Conservation (phyloP, 2,888 invertebrate genomes). For the Drosophila neutralis region DNA sequence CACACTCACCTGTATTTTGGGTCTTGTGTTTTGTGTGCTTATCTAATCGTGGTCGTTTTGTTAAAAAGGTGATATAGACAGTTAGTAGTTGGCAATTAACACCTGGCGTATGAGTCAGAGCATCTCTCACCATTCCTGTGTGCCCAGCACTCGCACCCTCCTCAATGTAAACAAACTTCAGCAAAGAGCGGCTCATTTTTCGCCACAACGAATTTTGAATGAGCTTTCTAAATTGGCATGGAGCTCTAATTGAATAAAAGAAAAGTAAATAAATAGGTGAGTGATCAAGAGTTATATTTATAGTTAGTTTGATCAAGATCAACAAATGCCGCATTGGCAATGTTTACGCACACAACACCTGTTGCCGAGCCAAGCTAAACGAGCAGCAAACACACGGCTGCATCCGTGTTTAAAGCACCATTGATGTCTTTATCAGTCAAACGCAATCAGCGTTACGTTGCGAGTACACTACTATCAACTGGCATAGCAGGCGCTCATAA, state of each 20-base stretch:
- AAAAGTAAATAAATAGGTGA: not conserved
- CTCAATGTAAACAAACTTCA: constrained; percentile 70
- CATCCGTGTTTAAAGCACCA: constrained; percentile 21
- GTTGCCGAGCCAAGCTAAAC: constrained; percentile 31
- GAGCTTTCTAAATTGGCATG: not conserved
- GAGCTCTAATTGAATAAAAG: not conserved
- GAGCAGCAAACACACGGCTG: constrained; percentile 3
- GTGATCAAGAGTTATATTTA: not conserved
- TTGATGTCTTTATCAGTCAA: constrained; percentile 61
- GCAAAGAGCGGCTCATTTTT: not conserved
- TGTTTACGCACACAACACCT: constrained; percentile 53
- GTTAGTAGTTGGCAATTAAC: constrained; percentile 43
- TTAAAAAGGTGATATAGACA: constrained; percentile 47
- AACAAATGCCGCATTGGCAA: constrained; percentile 32
- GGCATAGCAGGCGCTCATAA: constrained; percentile 70
- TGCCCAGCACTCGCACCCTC: constrained; percentile 58
- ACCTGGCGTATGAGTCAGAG: constrained; percentile 72
- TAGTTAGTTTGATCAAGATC: not conserved
- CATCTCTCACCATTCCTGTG: constrained; percentile 56
- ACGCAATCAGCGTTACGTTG: constrained; percentile 25
- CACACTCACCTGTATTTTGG: not conserved
- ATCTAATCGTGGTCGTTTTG: constrained; percentile 61
- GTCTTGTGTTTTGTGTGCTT: constrained; percentile 35
- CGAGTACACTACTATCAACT: constrained; percentile 66
- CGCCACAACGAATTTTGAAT: not conserved